phyloP scores from a whole-genome alignment of 2,888 invertebrate species.

The Piscicola geometra region DNA sequence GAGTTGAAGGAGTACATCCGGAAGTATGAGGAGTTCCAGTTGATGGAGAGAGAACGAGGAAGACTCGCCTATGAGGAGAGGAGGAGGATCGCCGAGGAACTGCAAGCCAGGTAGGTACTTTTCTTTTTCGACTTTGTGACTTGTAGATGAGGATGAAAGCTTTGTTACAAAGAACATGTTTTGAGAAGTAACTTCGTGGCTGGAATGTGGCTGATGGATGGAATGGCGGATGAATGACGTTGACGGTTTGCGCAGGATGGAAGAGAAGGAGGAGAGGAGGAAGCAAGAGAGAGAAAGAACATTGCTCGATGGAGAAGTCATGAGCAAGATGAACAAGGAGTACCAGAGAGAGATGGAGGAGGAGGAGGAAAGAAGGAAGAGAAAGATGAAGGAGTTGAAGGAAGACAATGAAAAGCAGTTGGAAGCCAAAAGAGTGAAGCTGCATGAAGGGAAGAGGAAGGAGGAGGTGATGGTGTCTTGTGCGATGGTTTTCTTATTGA shows the following conservation, averaged over 20 bases:
- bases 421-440: conserved; percentile 44
- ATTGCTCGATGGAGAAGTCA: conserved; percentile 50
- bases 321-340: conserved; percentile 50
- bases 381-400: conserved; percentile 49
- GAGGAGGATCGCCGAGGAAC: conserved; percentile 1
- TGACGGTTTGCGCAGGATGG: conserved; percentile 17
- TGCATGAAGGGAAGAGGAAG: neutral
- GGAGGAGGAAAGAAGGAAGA: conserved; percentile 49
- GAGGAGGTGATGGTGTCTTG: neutral
- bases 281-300: conserved; percentile 46
- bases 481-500: neutral
- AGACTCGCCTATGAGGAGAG: neutral
- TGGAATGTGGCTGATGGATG: no score
- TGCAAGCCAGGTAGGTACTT: neutral
- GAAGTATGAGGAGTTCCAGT: conserved; percentile 17
- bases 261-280: conserved; percentile 35
- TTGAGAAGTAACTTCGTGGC: no score
- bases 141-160: no score
- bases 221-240: no score
- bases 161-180: no score
- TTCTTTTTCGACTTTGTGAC: neutral
- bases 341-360: conserved; percentile 51
- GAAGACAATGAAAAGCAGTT: conserved; percentile 52
- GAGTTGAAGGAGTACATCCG: conserved; percentile 42
- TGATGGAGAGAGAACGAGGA: neutral